Evolutionary conservation across 2,888 invertebrate species (phyloP), one percentile per base, ranked within the genome.

Genomic region (Ornithoptera priamus): DNA sequence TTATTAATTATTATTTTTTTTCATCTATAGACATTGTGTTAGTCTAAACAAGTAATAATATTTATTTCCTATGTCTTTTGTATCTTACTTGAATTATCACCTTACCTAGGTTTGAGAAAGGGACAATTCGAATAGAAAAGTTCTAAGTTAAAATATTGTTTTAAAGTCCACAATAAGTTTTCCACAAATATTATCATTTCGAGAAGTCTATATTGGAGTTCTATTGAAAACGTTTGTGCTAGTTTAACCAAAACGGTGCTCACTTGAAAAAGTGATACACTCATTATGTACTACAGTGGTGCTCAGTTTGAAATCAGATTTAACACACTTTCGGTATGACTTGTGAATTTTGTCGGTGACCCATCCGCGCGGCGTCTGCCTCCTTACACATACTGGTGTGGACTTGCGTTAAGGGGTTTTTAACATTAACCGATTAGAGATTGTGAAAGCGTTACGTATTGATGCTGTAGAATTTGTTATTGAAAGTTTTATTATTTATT

Each of bases 291-390:
- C 70, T 64, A 59, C 50, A 67, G 42, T 70, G 57, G 62, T 57
- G 57, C 66, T 65, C 69, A 61, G 36, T 64, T 70, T 67, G 67
- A 70, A 67, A 67, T 64, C 56, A 57, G 61, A 61, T 70, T 70
- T 67, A 78, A 65, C 78, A 76, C 68, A 79, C 80, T 81, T 82
- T 80, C 76, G 71, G 73, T 74, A 73, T 82, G 81, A 82, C 79
- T 79, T 72, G 79, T 73, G 67, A 61, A 65, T 74, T 72, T 75
- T 71, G 57, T 56, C 57, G 67, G 53, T 5, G 53, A 67, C 57
- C 63, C n/a, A 24, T 53, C 39, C 24, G 50, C 12, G 53, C 3
- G 18, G 50, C 57, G n/a, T 39, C 24, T 42, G 39, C 8, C 53
- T 30, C 58, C 59, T 67, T 60, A 61, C 60, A 60, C 22, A 15